Evolutionary conservation across 1,140 invertebrate genomes (phyloP).

Genomic region (Drosophila punjabiensis): DNA sequence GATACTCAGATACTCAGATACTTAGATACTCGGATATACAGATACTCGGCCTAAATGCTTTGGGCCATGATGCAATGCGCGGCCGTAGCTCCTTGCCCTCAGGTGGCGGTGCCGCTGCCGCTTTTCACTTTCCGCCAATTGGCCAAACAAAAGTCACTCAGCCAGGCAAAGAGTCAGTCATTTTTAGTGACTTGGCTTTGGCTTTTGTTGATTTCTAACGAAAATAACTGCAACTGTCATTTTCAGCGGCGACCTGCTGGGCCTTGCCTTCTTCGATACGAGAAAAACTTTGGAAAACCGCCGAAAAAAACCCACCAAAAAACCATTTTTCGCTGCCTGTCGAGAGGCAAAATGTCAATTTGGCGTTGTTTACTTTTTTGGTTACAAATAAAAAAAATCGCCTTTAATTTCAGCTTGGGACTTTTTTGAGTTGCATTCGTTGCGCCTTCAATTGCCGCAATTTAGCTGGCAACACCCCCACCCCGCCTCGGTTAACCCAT

Average conservation of each 20-base stretch:
- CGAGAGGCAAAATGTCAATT: constrained; percentile 79
- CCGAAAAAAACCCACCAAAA: constrained; percentile 17
- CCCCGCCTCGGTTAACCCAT: constrained; percentile 1
- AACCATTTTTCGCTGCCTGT: constrained; percentile 60
- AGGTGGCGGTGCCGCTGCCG: constrained; percentile 51
- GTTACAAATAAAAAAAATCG: constrained; percentile 31
- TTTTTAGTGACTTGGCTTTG: constrained; percentile 63
- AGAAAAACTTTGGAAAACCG: constrained; percentile 33
- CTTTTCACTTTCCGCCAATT: constrained; percentile 66
- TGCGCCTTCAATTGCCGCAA: constrained; percentile 78
- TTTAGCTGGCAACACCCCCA: constrained; percentile 37
- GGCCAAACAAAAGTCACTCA: constrained; percentile 66
- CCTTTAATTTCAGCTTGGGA: constrained; percentile 62
- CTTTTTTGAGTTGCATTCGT: constrained; percentile 74
- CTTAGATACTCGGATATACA: background rate
- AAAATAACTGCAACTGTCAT: constrained; percentile 83
- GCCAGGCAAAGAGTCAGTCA: constrained; percentile 67
- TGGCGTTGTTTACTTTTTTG: constrained; percentile 75
- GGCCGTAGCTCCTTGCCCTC: constrained; percentile 74
- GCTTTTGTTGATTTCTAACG: constrained; percentile 64
- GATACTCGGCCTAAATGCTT: constrained; percentile 22
- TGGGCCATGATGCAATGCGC: constrained; percentile 52
- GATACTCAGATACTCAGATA: constrained; percentile 48
- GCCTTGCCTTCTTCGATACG: constrained; percentile 66
- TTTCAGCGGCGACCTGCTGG: constrained; percentile 80